phyloP scores from a whole-genome alignment of 2,797 vertebrate genomes.

The Synanceia verrucosa region DNA sequence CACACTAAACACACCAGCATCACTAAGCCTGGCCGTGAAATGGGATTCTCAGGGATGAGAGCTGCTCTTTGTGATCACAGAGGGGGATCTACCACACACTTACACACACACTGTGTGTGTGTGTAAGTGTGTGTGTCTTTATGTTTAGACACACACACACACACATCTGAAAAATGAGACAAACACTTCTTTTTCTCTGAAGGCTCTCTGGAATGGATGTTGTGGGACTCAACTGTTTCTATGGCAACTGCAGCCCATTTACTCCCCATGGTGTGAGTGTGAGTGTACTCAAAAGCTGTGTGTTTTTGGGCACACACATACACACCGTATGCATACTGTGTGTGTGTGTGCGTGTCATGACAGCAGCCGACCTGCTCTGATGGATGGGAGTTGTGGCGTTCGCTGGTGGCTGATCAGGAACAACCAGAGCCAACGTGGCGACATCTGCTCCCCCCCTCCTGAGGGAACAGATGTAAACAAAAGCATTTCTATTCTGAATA shows the following conservation, averaged over 20 bases:
- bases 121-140: constrained; percentile 28
- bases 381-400: constrained; percentile 49
- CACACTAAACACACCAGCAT: constrained; percentile 41
- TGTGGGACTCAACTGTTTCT: constrained; percentile 80
- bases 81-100: constrained; percentile 64
- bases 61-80: constrained; percentile 77
- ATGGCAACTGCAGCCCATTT: constrained; percentile 81
- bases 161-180: constrained; percentile 74
- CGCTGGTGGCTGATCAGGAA: constrained; percentile 61
- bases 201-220: constrained; percentile 74
- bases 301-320: background rate
- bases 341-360: background rate
- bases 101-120: constrained; percentile 11
- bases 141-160: constrained; percentile 33
- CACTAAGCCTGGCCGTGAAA: constrained; percentile 68
- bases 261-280: constrained; percentile 52
- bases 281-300: background rate
- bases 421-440: constrained; percentile 35
- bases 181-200: constrained; percentile 76
- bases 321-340: constrained; percentile 6
- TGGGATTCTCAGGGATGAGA: constrained; percentile 78
- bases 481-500: constrained; percentile 15
- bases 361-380: constrained; percentile 45
- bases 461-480: constrained; percentile 38
- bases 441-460: constrained; percentile 57